These are phyloP conservation scores for Drosophila monieri DNA, from an alignment of 2,888 invertebrate species.

Conservation along the genomic window DNA sequence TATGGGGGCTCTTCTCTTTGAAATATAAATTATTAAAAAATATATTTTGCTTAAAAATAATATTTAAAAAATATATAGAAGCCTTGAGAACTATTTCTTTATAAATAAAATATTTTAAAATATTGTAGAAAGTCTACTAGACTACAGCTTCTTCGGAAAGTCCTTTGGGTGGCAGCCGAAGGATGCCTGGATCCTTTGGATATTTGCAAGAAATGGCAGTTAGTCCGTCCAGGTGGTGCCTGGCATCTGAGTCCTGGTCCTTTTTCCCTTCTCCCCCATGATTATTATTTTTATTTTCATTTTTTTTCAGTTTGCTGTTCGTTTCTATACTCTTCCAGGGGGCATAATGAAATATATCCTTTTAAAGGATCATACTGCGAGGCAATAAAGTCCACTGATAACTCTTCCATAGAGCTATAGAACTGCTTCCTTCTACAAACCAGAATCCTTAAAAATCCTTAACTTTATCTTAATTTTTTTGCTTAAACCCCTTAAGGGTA, in stretches of 20 bases:
- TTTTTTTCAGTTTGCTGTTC: background rate
- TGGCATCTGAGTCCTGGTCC: constrained; percentile 24
- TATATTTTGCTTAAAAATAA: background rate
- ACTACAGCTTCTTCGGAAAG: background rate
- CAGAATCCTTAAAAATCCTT: background rate
- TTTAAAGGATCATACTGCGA: background rate
- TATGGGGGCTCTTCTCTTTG: background rate
- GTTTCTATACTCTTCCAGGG: background rate
- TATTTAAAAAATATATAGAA: background rate
- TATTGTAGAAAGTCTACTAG: background rate
- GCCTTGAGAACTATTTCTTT: background rate
- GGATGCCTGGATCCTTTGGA: constrained; percentile 20
- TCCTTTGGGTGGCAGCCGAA: background rate
- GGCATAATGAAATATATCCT: background rate
- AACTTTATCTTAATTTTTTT: background rate
- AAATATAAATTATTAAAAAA: background rate
- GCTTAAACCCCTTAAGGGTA: background rate
- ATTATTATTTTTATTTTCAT: background rate
- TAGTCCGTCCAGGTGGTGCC: constrained; percentile 38
- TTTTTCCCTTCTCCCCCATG: constrained; percentile 1
- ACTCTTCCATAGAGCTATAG: too few species aligned
- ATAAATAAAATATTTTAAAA: background rate
- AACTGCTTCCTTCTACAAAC: too few species aligned
- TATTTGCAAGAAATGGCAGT: constrained; percentile 43
- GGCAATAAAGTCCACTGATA: too few species aligned